These are phyloP conservation scores for Monarcha castaneiventris DNA, from an alignment of 2,113 vertebrate species.

Conservation along the genomic window DNA sequence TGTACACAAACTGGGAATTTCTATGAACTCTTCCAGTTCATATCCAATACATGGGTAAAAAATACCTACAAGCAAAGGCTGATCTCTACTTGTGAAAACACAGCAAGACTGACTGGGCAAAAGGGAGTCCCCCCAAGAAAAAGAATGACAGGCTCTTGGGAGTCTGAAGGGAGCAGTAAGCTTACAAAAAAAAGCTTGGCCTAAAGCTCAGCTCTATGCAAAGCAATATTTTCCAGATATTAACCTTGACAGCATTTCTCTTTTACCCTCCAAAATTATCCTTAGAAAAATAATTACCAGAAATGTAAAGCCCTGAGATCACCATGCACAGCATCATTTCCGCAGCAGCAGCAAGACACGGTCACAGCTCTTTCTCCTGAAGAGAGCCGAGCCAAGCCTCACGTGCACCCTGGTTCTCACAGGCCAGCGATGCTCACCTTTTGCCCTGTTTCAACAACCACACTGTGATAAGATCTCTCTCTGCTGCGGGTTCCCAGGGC, in stretches of 20 bases:
- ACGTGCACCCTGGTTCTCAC: fast-evolving
- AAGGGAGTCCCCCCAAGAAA: background rate
- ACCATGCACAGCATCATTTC: background rate
- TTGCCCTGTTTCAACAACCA: background rate
- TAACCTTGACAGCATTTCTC: background rate
- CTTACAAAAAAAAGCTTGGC: background rate
- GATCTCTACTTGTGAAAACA: background rate
- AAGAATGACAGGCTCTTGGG: background rate
- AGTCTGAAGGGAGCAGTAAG: background rate
- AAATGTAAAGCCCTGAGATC: background rate
- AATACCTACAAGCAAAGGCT: background rate
- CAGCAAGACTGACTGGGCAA: background rate
- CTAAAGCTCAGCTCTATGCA: background rate
- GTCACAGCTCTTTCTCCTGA: background rate
- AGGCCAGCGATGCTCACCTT: background rate
- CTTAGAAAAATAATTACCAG: background rate
- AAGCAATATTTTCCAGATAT: background rate
- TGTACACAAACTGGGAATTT: background rate
- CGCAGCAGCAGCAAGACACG: background rate
- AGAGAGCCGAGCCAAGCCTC: background rate
- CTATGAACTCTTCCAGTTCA: background rate
- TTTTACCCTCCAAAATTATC: background rate
- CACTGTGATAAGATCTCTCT: background rate
- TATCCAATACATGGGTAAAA: background rate
- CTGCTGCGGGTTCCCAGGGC: background rate